A percentile compares a stretch with the other conserved stretches of the same genome.
phyloP scores from a whole-genome alignment of 2,797 vertebrate genomes.

The Clamator glandarius region DNA sequence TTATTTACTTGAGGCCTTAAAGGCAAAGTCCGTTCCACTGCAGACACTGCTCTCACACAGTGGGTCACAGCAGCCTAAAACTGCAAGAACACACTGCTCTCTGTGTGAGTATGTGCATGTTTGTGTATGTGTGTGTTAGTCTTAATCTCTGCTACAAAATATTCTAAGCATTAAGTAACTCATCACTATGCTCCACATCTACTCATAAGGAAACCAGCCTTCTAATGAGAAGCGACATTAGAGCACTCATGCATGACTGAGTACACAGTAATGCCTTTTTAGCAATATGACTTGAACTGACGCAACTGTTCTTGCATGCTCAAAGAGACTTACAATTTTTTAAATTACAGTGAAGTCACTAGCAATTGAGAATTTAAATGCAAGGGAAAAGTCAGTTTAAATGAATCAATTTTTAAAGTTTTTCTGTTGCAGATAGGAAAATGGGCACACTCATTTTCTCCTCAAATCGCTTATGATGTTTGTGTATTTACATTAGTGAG shows the following conservation, averaged over 20 bases:
- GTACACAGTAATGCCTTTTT: background rate
- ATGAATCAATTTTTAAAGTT: background rate
- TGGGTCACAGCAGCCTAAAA: background rate
- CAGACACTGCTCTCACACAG: background rate
- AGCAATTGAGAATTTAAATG: background rate
- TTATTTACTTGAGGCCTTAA: background rate
- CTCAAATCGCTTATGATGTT: background rate
- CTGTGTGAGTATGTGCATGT: background rate
- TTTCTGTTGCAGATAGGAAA: background rate
- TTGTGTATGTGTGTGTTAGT: background rate
- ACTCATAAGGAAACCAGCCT: background rate
- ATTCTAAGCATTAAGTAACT: background rate
- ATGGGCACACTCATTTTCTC: background rate
- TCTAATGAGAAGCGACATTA: slow-evolving; percentile 15
- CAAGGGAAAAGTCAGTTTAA: background rate
- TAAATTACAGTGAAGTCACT: background rate
- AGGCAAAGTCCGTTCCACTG: background rate
- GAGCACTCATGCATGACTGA: background rate
- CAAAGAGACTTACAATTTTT: background rate
- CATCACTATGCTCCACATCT: background rate
- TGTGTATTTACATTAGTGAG: background rate
- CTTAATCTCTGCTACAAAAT: background rate
- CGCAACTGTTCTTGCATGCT: background rate
- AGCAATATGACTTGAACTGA: background rate
- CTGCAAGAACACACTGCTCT: background rate